phyloP scores from a whole-genome alignment of 2,888 invertebrate species.

The Sisyra terminalis region DNA sequence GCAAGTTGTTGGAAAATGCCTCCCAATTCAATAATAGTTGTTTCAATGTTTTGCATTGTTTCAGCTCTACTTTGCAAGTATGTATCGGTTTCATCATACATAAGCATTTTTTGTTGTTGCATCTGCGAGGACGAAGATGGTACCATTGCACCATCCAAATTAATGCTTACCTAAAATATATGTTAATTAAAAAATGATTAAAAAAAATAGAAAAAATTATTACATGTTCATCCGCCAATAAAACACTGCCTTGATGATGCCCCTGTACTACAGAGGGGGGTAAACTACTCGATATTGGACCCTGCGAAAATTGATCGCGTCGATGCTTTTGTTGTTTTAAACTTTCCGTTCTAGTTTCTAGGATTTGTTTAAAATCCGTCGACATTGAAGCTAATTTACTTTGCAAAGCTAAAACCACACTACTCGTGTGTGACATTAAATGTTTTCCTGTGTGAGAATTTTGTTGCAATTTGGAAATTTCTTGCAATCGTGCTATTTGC shows the following conservation, averaged over 20 bases:
- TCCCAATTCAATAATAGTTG: conserved; percentile 97
- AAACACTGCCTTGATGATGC: conserved; percentile 28
- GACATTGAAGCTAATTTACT: conserved; percentile 95
- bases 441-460: conserved; percentile 47
- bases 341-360: conserved; percentile 96
- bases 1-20: conserved; percentile 93
- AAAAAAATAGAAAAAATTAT: no score
- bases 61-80: conserved; percentile 89
- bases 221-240: conserved; percentile 15
- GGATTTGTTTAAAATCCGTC: conserved; percentile 90
- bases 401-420: conserved; percentile 81
- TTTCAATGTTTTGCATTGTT: conserved; percentile 98
- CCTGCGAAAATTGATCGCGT: conserved; percentile 79
- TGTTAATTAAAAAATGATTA: conserved; percentile 16
- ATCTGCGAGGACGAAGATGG: conserved; percentile 26
- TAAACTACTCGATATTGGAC: conserved; percentile 39
- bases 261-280: conserved; percentile 41
- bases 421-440: conserved; percentile 81
- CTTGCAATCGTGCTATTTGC: conserved; percentile 86
- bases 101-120: conserved; percentile 46
- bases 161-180: conserved; percentile 61
- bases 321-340: conserved; percentile 87
- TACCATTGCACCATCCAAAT: conserved; percentile 49
- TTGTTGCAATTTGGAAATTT: conserved; percentile 59
- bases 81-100: conserved; percentile 74